Conservation (phyloP, 2,888 invertebrate species). For the Alsophila aescularia region DNA sequence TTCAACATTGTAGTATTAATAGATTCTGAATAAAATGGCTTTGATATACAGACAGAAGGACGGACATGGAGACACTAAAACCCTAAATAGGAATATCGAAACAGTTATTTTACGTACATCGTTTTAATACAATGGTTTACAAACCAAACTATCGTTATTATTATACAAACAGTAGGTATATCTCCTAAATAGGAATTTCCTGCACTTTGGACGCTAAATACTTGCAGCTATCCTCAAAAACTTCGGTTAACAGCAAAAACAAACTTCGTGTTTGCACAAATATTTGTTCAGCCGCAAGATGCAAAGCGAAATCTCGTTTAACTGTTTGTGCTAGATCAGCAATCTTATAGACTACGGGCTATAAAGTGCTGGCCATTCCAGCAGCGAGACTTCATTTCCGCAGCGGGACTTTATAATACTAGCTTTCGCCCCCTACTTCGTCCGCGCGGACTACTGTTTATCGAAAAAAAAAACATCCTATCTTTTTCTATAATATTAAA, state of each 20-base stretch:
- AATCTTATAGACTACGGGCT: not conserved
- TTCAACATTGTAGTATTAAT: too few relatives aligned
- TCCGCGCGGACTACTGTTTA: too few relatives aligned
- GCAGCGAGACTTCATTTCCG: not conserved
- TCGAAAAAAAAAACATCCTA: too few relatives aligned
- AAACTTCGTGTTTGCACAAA: conserved; percentile 7
- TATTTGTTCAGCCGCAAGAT: conserved; percentile 11
- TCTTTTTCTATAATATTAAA: too few relatives aligned
- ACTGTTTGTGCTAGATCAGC: not conserved
- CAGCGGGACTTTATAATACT: too few relatives aligned
- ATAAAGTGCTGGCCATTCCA: not conserved
- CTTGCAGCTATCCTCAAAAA: not conserved
- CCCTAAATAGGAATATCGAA: too few relatives aligned
- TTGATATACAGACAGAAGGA: too few relatives aligned
- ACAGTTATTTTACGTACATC: too few relatives aligned
- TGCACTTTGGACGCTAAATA: not conserved
- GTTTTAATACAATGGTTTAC: too few relatives aligned
- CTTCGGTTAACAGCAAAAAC: not conserved
- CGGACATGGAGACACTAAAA: too few relatives aligned
- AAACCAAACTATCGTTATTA: not conserved
- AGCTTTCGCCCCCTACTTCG: too few relatives aligned
- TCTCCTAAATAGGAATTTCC: not conserved
- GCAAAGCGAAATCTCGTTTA: conserved; percentile 1
- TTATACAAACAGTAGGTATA: not conserved
- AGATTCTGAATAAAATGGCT: too few relatives aligned